Percentiles rank a stretch among this genome's conserved stretches.
Evolutionary conservation across 2,797 vertebrate species (phyloP).

Genomic region (Tenualosa ilisha): DNA sequence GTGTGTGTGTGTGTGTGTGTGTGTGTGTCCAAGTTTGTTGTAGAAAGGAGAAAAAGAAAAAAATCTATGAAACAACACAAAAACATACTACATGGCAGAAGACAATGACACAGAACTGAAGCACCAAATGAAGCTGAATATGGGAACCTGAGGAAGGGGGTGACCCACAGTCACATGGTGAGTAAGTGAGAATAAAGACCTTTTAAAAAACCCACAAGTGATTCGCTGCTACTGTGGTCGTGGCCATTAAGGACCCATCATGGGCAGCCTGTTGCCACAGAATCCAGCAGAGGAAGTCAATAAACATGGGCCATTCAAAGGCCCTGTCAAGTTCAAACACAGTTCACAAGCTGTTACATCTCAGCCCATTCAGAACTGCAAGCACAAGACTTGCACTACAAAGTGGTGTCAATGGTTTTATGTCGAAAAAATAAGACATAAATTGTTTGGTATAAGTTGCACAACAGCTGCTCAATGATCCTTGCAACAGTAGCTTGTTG

Average conservation of each 20-base stretch:
- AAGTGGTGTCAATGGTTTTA: not conserved
- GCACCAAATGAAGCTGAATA: not conserved
- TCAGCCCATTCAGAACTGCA: not conserved
- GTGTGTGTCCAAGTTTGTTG: not conserved
- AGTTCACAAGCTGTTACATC: not conserved
- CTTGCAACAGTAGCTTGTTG: not conserved
- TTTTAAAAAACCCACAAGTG: slow-evolving; percentile 22
- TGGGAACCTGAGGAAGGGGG: not conserved
- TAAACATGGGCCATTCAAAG: not conserved
- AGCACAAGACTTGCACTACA: not conserved
- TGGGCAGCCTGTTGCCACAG: not conserved
- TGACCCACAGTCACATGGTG: not conserved
- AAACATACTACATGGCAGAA: not conserved
- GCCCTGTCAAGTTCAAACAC: not conserved
- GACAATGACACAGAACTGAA: not conserved
- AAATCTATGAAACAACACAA: not conserved
- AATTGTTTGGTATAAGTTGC: not conserved
- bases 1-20: not conserved
- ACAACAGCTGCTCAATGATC: not conserved
- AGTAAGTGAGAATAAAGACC: not conserved
- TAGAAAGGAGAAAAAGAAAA: slow-evolving; percentile 13
- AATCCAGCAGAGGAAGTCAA: not conserved
- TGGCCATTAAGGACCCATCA: slow-evolving; percentile 22
- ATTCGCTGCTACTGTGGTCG: not conserved
- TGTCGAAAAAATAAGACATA: not conserved